Conservation (phyloP, 2,113 vertebrate species). For the Calyptommatus sinebrachiatus region DNA sequence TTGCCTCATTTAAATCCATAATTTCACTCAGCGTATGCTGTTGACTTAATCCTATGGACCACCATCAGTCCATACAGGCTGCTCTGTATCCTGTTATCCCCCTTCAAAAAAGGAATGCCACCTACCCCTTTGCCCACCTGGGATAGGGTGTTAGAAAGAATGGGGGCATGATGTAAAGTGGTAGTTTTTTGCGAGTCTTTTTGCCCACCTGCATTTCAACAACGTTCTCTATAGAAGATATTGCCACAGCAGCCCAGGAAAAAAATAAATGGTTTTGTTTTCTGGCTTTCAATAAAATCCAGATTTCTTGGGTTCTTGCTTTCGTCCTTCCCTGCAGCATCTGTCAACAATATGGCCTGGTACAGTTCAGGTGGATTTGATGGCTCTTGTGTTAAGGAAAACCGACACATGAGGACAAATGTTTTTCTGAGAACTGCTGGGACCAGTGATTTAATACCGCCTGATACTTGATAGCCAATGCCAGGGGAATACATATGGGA, state of each 20-base stretch:
- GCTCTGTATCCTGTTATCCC: not conserved
- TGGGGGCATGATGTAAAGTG: not conserved
- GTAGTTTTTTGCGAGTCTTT: not conserved
- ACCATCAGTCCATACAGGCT: not conserved
- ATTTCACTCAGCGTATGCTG: not conserved
- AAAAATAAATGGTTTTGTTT: constrained; percentile 8
- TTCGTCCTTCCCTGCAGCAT: constrained; percentile 46
- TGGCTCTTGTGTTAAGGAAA: constrained; percentile 63
- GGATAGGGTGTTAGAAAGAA: not conserved
- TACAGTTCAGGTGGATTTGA: constrained; percentile 56
- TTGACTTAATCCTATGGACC: rapidly evolving
- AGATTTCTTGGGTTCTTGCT: constrained; percentile 11
- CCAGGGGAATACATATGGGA: constrained; percentile 56
- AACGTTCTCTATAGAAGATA: constrained; percentile 35
- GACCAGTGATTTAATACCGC: constrained; percentile 66
- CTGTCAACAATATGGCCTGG: constrained; percentile 67
- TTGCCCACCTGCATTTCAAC: constrained; percentile 50
- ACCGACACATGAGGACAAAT: constrained; percentile 69
- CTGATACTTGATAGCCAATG: constrained; percentile 67
- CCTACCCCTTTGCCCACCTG: rapidly evolving
- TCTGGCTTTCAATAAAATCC: constrained; percentile 55
- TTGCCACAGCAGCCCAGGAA: constrained; percentile 1
- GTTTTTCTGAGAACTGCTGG: constrained; percentile 65
- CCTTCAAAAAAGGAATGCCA: not conserved
- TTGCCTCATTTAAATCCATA: not conserved